Conservation (phyloP, 2,113 vertebrate species). For the Seriola rivoliana region DNA sequence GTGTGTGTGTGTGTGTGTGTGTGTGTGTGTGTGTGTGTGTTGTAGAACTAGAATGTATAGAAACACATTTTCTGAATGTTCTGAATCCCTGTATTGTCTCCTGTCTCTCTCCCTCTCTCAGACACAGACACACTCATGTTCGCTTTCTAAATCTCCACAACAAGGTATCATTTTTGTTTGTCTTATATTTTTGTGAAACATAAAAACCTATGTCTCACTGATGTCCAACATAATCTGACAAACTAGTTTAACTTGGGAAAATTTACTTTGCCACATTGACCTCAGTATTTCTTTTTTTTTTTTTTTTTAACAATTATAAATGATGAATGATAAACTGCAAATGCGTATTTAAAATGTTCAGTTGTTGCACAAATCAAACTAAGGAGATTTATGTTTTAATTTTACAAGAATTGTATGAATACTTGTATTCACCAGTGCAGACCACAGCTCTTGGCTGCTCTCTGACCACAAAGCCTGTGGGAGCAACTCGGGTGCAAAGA, state of each 20-base stretch:
- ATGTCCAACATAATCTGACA: background rate
- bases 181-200: background rate
- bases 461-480: conserved; percentile 14
- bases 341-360: background rate
- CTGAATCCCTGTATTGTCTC: background rate
- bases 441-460: conserved; percentile 1
- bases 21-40: too few relatives aligned
- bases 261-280: background rate
- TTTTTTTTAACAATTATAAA: background rate
- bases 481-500: background rate
- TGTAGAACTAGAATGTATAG: background rate
- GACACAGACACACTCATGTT: background rate
- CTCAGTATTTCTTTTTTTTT: background rate
- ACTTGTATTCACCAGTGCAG: conserved; percentile 15
- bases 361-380: conserved; percentile 17
- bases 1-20: background rate
- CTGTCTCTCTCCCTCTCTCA: background rate
- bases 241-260: background rate
- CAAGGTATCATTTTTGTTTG: background rate
- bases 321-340: background rate
- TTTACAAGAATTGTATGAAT: background rate
- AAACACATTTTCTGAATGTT: conserved; percentile 2
- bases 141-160: background rate
- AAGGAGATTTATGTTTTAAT: conserved; percentile 16
- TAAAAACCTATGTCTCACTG: background rate